phyloP scores from a whole-genome alignment of 2,797 vertebrate species.

The Periophthalmus magnuspinnatus region DNA sequence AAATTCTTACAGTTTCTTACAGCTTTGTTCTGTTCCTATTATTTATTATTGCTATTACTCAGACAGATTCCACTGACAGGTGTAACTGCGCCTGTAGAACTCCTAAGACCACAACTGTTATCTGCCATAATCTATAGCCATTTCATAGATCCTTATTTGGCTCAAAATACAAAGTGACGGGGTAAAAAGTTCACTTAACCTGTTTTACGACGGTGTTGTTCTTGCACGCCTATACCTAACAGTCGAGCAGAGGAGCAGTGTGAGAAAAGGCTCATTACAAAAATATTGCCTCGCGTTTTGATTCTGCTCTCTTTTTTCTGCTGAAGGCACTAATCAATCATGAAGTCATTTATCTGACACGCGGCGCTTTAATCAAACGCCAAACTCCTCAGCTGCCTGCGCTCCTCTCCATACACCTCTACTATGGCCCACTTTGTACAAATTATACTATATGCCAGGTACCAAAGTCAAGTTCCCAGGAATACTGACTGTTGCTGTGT shows the following conservation, averaged over 20 bases:
- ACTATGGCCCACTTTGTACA: conserved; percentile 49
- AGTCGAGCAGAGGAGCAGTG: conserved; percentile 32
- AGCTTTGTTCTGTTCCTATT: too few relatives aligned
- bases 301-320: conserved; percentile 60
- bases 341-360: conserved; percentile 64
- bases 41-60: background rate
- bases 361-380: conserved; percentile 67
- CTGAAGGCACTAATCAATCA: conserved; percentile 69
- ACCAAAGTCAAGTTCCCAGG: conserved; percentile 54
- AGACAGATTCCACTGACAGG: background rate
- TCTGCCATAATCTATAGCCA: background rate
- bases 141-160: background rate
- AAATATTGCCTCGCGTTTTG: conserved; percentile 55
- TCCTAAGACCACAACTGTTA: background rate
- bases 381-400: conserved; percentile 61
- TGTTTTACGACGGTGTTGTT: conserved; percentile 15
- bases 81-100: background rate
- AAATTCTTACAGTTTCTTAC: background rate
- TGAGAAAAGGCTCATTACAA: conserved; percentile 66
- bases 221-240: conserved; percentile 13
- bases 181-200: conserved; percentile 1
- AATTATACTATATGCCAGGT: conserved; percentile 41
- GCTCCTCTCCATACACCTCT: conserved; percentile 51
- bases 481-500: conserved; percentile 13
- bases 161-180: background rate